These are phyloP conservation scores for Macrosteles quadrilineatus DNA, from an alignment of 1,140 invertebrate species.

Conservation along the genomic window DNA sequence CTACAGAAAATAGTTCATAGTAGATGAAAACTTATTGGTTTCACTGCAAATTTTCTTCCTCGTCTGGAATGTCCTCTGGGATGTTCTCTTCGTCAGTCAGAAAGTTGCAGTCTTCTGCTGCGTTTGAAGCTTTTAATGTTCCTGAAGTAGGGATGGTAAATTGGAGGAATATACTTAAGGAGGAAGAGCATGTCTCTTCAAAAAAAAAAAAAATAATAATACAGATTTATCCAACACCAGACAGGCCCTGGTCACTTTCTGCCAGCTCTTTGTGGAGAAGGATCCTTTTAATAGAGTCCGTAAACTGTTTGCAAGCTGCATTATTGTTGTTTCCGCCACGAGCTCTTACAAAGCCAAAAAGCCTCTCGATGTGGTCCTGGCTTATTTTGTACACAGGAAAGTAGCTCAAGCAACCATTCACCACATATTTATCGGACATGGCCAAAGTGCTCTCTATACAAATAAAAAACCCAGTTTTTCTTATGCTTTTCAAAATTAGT, in stretches of 20 bases:
- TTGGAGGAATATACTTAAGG: constrained; percentile 24
- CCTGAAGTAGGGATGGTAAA: constrained; percentile 15
- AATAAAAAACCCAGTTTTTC: constrained; percentile 43
- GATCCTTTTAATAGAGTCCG: not conserved
- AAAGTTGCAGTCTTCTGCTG: constrained; percentile 14
- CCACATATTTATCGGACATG: constrained; percentile 32
- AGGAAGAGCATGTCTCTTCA: constrained; percentile 30
- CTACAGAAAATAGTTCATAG: constrained; percentile 11
- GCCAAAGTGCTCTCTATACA: no score
- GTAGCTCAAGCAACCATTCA: constrained; percentile 36
- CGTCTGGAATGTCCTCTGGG: constrained; percentile 13
- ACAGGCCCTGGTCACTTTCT: not conserved
- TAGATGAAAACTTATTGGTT: not conserved
- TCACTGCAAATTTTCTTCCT: constrained; percentile 18
- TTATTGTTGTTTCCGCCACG: constrained; percentile 49
- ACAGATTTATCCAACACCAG: not conserved
- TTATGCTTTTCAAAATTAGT: constrained; percentile 23
- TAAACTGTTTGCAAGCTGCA: constrained; percentile 45
- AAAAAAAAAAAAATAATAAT: no score
- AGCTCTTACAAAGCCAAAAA: constrained; percentile 45
- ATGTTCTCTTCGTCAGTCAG: constrained; percentile 9
- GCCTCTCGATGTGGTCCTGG: constrained; percentile 50
- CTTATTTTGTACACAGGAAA: constrained; percentile 48
- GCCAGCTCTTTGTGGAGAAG: constrained; percentile 4
- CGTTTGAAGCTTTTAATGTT: constrained; percentile 19